Base-by-base conservation (phyloP, 2,113 vertebrate species). In the Garra rufa region DNA sequence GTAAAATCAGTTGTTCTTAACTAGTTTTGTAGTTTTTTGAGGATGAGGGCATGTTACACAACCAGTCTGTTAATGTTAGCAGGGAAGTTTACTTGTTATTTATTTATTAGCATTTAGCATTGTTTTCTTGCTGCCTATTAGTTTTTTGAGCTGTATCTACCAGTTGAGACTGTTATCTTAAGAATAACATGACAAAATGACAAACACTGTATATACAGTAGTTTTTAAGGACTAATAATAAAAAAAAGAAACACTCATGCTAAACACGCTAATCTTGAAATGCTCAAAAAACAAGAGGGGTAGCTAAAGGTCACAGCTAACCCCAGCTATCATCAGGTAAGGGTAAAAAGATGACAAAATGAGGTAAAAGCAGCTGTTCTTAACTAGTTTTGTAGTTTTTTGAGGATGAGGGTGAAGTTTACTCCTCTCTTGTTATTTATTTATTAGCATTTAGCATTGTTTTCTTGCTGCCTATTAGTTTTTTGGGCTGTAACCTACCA, bases 181-280 rank as follows among this genome's bases (percentile, higher is more conserved):
- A 59, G 55, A n/a, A 57, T 11, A 59, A 24, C 55, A 59, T 59
- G 2, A n/a, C 24, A 59, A 9, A n/a, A 59, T 4, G 9, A 24
- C 19, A n/a, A 59, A n/a, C 8, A 59, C n/a, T 48, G 46, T 50
- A 14, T 50, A 48, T 15, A 46, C 44, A 48, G 14, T 15, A 5
- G 14, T 14, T 50, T 34, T 34, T 34, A 34, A 34, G 34, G 34
- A 34, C 5, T 34, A 34, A 0, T n/a, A n/a, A n/a, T 48, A 48
- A 48, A 17, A 57, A n/a, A 57, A 55, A 57, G 19, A 21, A 9
- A 19, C 55, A 57, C 21, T 57, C 21, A 19, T n/a, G 3, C 55
- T 57, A 57, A 57, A 57, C 21, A 57, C 55, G 21, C 21, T 57
- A 57, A 57, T 48, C 43, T 83, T 52, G 44, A 82, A 50, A 65